Percentiles rank a stretch among this genome's conserved stretches.
phyloP scores from a whole-genome alignment of 1,140 invertebrate genomes.

The Pogonomyrmex californicus region DNA sequence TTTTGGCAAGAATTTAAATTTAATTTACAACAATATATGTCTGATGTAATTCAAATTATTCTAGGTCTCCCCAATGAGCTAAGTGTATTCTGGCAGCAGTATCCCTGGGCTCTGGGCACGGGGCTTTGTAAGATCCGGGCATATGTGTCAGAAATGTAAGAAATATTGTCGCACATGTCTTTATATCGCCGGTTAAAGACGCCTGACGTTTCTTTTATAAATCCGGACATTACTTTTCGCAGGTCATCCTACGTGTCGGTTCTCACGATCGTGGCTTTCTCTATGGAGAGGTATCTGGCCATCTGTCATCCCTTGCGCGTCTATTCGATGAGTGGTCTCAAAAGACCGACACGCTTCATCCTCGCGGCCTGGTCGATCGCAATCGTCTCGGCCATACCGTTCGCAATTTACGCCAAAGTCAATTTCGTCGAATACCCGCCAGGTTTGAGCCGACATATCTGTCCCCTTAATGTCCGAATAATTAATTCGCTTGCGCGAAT shows the following conservation, averaged over 20 bases:
- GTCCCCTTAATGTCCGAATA: not conserved
- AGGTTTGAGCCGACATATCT: slow-evolving; percentile 82
- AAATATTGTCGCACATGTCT: slow-evolving; percentile 69
- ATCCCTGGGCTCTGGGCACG: slow-evolving; percentile 95
- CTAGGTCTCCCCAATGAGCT: slow-evolving; percentile 96
- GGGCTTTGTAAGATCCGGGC: slow-evolving; percentile 94
- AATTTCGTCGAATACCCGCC: slow-evolving; percentile 90
- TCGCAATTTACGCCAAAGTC: slow-evolving; percentile 91
- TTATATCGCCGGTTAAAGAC: not conserved
- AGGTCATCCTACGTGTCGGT: slow-evolving; percentile 95
- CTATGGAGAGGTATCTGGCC: slow-evolving; percentile 95
- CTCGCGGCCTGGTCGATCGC: slow-evolving; percentile 92
- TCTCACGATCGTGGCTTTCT: slow-evolving; percentile 95
- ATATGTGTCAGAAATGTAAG: slow-evolving; percentile 94
- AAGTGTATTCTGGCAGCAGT: slow-evolving; percentile 96
- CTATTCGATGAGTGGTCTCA: slow-evolving; percentile 93
- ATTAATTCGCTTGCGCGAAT: not conserved
- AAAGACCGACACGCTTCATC: slow-evolving; percentile 93
- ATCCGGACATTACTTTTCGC: not conserved
- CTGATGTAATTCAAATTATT: slow-evolving; percentile 74
- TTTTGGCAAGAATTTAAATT: not conserved
- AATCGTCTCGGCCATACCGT: slow-evolving; percentile 92
- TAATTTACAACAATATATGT: no score
- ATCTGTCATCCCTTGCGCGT: slow-evolving; percentile 95
- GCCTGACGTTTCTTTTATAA: not conserved